phyloP scores from a whole-genome alignment of 2,113 vertebrate species.

The Solenodon paradoxus region DNA sequence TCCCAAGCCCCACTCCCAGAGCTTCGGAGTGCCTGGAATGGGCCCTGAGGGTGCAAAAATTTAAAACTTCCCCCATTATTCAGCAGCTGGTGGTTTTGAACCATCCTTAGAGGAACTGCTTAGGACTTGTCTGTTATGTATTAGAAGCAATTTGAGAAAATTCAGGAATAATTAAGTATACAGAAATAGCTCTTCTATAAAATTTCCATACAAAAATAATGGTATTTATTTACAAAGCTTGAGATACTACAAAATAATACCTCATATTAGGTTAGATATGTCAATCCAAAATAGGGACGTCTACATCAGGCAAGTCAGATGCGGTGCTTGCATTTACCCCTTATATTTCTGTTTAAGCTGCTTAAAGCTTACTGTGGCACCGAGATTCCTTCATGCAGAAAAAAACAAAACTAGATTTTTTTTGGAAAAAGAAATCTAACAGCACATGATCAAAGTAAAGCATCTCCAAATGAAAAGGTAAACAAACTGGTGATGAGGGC shows the following conservation, averaged over 20 bases:
- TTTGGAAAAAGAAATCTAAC: slow-evolving; percentile 66
- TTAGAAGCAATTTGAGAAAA: slow-evolving; percentile 79
- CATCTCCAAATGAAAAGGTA: slow-evolving; percentile 23
- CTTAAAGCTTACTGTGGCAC: slow-evolving; percentile 61
- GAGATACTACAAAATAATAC: slow-evolving; percentile 81
- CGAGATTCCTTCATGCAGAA: slow-evolving; percentile 30
- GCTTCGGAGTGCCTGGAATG: neutral
- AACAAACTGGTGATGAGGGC: neutral
- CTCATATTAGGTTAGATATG: slow-evolving; percentile 71
- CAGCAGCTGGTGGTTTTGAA: neutral
- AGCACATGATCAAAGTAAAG: slow-evolving; percentile 16
- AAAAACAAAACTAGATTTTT: neutral
- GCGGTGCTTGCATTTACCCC: neutral
- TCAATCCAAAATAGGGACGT: no score
- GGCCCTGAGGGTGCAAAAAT: neutral
- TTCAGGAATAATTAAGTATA: slow-evolving; percentile 72
- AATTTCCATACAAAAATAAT: slow-evolving; percentile 87
- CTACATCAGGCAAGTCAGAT: slow-evolving; percentile 60
- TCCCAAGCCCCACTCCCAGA: neutral
- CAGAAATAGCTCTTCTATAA: slow-evolving; percentile 86
- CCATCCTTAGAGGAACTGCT: neutral
- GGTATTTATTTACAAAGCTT: slow-evolving; percentile 84
- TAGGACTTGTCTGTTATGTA: slow-evolving; percentile 14
- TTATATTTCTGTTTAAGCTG: slow-evolving; percentile 47
- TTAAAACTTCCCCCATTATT: neutral